phyloP scores from a whole-genome alignment of 1,140 invertebrate species.

The Paralvinella palmiformis region DNA sequence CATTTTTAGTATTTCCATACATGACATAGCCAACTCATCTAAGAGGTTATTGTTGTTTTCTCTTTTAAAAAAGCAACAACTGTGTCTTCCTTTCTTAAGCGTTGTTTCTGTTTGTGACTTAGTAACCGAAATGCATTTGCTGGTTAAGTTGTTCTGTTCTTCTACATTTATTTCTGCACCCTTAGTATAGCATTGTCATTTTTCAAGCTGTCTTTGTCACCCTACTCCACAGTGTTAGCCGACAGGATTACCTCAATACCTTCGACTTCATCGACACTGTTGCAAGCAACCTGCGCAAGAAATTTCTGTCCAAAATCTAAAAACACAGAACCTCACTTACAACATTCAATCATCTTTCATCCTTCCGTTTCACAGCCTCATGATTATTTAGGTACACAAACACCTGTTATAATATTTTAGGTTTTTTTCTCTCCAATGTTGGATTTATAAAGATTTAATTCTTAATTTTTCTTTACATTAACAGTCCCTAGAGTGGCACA shows the following conservation, averaged over 20 bases:
- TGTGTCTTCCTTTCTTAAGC: background rate
- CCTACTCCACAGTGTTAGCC: conserved; percentile 57
- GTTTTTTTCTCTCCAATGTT: background rate
- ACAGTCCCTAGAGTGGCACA: background rate
- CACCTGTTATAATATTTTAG: background rate
- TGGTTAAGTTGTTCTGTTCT: background rate
- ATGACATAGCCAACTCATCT: background rate
- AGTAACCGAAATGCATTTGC: background rate
- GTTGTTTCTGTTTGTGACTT: too few relatives aligned
- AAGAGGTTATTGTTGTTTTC: background rate
- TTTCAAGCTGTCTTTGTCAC: too few relatives aligned
- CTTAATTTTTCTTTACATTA: background rate
- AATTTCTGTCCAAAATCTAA: conserved; percentile 34
- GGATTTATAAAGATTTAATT: background rate
- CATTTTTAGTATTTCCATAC: background rate
- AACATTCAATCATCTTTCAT: too few relatives aligned
- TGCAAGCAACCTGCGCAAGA: conserved; percentile 81
- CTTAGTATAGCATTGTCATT: too few relatives aligned
- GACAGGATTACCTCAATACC: conserved; percentile 89
- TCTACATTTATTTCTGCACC: background rate
- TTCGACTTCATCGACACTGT: conserved; percentile 96
- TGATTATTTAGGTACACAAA: too few relatives aligned
- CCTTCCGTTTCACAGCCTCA: too few relatives aligned
- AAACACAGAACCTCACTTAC: background rate
- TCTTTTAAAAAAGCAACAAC: background rate